Evolutionary conservation across 1,140 invertebrate genomes (phyloP), one percentile per base, ranked within the genome.

Genomic region (Drosophila tsacasi): DNA sequence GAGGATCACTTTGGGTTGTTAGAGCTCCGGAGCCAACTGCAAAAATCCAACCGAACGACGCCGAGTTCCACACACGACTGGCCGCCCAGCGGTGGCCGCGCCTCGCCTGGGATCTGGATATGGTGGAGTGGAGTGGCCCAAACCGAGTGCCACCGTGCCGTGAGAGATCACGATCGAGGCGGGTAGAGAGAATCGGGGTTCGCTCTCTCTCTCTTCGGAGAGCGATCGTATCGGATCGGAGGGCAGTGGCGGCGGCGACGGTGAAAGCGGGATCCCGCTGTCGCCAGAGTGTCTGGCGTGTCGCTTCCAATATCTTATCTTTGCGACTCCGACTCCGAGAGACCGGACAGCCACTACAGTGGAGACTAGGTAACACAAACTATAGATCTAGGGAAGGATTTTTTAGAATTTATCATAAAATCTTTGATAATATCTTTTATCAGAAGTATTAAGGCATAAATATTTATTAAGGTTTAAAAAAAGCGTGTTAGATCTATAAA

Each of bases 271-370:
- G 50, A 58, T 23, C 66, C 66, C 79, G 64, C 59, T 81, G 85
- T 90, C 85, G 85, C 85, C 85, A 90, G 79, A 90, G 69, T 90
- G 85, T 90, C 85, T 90, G 81, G 85, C 82, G 65, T 85, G 85
- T 90, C 81, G 87, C 72, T 82, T 87, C 59, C 73, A 87, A 82
- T 90, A 90, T 90, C 85, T 89, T 89, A 89, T 89, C 85, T 89
- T 87, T 89, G 49, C 47, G 63, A 69, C 76, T 71, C 58, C 44
- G 59, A 79, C 65, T 76, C 62, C 50, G 46, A 71, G 47, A 60
- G 52, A 76, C 76, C 79, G 81, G 81, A 84, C 82, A 74, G 74
- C 46, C 32, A 39, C 2, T 25, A 71, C 63, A 55, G 67, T 71
- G 35, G 32, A 23, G 17, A 19, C n/a, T 30, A n/a, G 1, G 13